Evolutionary conservation across 2,888 invertebrate species (phyloP).

Genomic region (Osmoderma eremita): DNA sequence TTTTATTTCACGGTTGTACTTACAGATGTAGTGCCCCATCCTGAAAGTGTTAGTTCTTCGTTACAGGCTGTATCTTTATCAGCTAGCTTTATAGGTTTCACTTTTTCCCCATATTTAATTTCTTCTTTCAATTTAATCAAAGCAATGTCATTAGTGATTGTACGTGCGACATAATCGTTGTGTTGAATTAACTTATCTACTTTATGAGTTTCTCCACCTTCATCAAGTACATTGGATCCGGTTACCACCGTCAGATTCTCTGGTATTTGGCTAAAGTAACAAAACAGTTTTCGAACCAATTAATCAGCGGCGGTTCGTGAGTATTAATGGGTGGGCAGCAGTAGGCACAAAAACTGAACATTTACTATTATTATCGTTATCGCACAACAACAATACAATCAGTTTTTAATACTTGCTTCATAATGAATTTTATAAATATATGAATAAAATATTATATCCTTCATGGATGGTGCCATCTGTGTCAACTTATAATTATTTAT

Average conservation of each 20-base stretch:
- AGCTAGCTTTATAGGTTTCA: conserved; percentile 52
- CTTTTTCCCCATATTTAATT: conserved; percentile 43
- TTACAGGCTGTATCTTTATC: conserved; percentile 58
- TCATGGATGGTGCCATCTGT: no score
- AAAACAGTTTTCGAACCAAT: no score
- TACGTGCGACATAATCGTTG: conserved; percentile 38
- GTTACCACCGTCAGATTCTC: conserved; percentile 54
- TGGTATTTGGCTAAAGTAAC: conserved; percentile 47
- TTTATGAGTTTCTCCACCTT: conserved; percentile 54
- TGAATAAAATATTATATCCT: no score
- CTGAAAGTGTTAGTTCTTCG: conserved; percentile 50
- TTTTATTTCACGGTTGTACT: conserved; percentile 17
- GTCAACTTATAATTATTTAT: no score
- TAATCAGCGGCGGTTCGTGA: no score
- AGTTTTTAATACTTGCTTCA: no score
- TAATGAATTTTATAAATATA: no score
- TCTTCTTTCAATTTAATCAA: conserved; percentile 44
- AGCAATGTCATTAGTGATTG: conserved; percentile 47
- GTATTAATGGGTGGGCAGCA: no score
- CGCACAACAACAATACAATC: no score
- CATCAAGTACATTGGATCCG: conserved; percentile 55
- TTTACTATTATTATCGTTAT: no score
- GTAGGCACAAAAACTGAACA: no score
- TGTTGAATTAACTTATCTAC: conserved; percentile 52
- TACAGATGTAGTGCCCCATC: conserved; percentile 48